phyloP scores from a whole-genome alignment of 1,140 invertebrate species.

The Armadillidium nasatum region DNA sequence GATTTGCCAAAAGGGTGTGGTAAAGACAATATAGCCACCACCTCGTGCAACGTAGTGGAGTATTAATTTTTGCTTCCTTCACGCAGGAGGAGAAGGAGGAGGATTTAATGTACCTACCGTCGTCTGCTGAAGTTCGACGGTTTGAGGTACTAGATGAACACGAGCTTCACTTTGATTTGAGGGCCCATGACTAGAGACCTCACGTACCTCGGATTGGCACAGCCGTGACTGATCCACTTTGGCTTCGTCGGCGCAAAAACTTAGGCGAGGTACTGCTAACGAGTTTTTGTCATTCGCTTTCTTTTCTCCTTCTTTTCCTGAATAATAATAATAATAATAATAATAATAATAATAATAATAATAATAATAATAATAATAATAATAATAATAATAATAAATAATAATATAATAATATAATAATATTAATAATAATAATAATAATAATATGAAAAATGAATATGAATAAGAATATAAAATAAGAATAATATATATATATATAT shows the following conservation, averaged over 20 bases:
- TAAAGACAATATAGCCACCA: not conserved
- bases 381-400: too few species aligned
- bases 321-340: not conserved
- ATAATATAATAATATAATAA: too few species aligned
- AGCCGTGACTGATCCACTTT: slow-evolving; percentile 87
- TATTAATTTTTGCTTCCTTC: not conserved
- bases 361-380: too few species aligned
- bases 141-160: slow-evolving; percentile 26
- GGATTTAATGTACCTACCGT: slow-evolving; percentile 31
- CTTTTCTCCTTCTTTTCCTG: slow-evolving; percentile 57
- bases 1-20: not conserved
- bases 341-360: too few species aligned
- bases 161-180: not conserved
- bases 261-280: slow-evolving; percentile 69
- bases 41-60: not conserved
- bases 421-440: too few species aligned
- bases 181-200: slow-evolving; percentile 6
- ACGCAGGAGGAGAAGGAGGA: not conserved
- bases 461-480: too few species aligned
- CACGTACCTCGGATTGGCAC: slow-evolving; percentile 76
- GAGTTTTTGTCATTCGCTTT: slow-evolving; percentile 60
- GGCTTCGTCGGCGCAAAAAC: slow-evolving; percentile 86
- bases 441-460: too few species aligned
- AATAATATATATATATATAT: too few species aligned
- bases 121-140: slow-evolving; percentile 36